Evolutionary conservation across 2,888 invertebrate species (phyloP).

Genomic region (Diarsia dahlii): DNA sequence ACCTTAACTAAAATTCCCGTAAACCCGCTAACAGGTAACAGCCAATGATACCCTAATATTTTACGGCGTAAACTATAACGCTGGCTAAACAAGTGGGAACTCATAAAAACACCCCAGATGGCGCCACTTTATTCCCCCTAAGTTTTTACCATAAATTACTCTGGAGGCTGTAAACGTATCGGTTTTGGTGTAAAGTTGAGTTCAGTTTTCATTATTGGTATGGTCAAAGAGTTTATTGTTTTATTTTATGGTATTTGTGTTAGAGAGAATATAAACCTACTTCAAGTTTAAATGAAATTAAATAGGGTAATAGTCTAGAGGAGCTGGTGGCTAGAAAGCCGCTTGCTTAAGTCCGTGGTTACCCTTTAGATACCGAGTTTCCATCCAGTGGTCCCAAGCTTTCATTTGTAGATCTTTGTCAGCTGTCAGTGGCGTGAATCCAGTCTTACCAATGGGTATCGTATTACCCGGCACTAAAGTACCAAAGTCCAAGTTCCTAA

Average conservation of each 20-base stretch:
- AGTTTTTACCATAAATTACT: slow-evolving; percentile 57
- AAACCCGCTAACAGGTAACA: slow-evolving; percentile 34
- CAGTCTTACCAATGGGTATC: too few relatives aligned
- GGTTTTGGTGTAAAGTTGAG: slow-evolving; percentile 4
- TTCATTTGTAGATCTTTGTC: too few relatives aligned
- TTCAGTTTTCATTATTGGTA: slow-evolving; percentile 31
- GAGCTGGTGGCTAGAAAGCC: background rate
- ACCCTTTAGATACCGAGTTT: too few relatives aligned
- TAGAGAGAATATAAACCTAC: background rate
- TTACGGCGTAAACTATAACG: slow-evolving; percentile 55
- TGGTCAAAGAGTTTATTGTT: slow-evolving; percentile 2
- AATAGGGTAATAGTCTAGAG: background rate
- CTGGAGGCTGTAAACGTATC: slow-evolving; percentile 5
- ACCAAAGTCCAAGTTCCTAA: too few relatives aligned
- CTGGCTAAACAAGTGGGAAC: slow-evolving; percentile 51
- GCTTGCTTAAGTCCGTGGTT: too few relatives aligned
- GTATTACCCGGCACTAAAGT: too few relatives aligned
- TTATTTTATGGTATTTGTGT: background rate
- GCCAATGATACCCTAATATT: slow-evolving; percentile 52
- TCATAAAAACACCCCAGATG: slow-evolving; percentile 61
- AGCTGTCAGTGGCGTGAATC: too few relatives aligned
- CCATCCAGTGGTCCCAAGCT: too few relatives aligned
- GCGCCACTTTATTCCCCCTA: slow-evolving; percentile 37
- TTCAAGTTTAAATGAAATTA: too few relatives aligned
- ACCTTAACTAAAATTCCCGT: slow-evolving; percentile 31